Conservation (phyloP, 1,140 invertebrate genomes). For the Drosophila auraria region DNA sequence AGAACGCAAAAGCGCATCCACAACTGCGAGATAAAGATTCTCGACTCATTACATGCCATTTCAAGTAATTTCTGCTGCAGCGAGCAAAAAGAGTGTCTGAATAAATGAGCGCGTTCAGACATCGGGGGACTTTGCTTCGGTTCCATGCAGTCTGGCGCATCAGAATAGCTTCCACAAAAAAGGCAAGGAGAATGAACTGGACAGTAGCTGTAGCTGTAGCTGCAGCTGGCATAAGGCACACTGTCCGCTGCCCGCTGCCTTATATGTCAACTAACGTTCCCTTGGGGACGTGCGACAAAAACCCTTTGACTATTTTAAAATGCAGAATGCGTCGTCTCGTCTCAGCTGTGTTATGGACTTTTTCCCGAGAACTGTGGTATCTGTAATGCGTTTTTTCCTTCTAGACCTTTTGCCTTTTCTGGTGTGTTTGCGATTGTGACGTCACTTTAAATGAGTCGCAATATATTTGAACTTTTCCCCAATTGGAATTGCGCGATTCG, state of each 20-base stretch:
- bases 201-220: not conserved
- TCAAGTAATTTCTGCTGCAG: conserved; percentile 30
- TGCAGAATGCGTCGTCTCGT: conserved; percentile 38
- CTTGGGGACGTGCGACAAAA: conserved; percentile 39
- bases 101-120: conserved; percentile 31
- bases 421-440: conserved; percentile 27
- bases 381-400: conserved; percentile 33
- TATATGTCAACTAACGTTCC: conserved; percentile 57
- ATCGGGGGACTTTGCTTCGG: conserved; percentile 2
- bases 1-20: conserved; percentile 17
- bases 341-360: conserved; percentile 42
- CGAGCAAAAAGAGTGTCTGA: conserved; percentile 22
- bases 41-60: conserved; percentile 44
- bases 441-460: conserved; percentile 45
- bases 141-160: conserved; percentile 51
- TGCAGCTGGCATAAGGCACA: conserved; percentile 16
- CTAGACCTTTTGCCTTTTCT: conserved; percentile 26
- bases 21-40: conserved; percentile 19
- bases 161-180: conserved; percentile 23
- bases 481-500: conserved; percentile 18
- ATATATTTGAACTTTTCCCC: conserved; percentile 40
- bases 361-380: conserved; percentile 50
- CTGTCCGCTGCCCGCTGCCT: conserved; percentile 13
- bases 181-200: conserved; percentile 20
- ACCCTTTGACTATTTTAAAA: conserved; percentile 58